A percentile compares a stretch with the other conserved stretches of the same genome.
phyloP scores from a whole-genome alignment of 1,140 invertebrate genomes.

The Battus philenor region DNA sequence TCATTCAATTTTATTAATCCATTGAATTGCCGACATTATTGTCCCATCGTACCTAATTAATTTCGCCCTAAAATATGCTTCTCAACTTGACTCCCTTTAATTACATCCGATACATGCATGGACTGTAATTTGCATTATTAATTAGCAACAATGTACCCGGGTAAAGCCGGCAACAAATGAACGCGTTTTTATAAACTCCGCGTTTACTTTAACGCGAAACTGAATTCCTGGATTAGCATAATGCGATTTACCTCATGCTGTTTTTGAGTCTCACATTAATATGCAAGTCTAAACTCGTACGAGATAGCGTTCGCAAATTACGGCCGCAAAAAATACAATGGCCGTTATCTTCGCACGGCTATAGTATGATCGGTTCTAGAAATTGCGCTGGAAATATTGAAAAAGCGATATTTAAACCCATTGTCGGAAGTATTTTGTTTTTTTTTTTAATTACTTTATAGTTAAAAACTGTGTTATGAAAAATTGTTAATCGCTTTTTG shows the following conservation, averaged over 20 bases:
- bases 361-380: not conserved
- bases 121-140: constrained; percentile 12
- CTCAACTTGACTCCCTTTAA: constrained; percentile 7
- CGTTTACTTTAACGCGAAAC: constrained; percentile 13
- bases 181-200: constrained; percentile 22
- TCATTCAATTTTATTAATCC: no score
- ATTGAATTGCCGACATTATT: no score
- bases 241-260: constrained; percentile 22
- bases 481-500: no score
- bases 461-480: no score
- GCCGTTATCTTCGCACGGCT: constrained; percentile 3
- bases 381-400: no score
- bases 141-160: constrained; percentile 9
- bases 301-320: constrained; percentile 23
- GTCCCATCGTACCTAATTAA: no score
- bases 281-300: constrained; percentile 25
- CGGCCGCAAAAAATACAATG: constrained; percentile 14
- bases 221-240: constrained; percentile 27
- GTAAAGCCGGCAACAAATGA: constrained; percentile 19
- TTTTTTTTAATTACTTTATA: no score
- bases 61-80: constrained; percentile 3
- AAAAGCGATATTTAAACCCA: no score
- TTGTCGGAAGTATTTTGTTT: no score
- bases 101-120: constrained; percentile 8
- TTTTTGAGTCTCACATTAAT: constrained; percentile 22